Evolutionary conservation across 1,140 invertebrate species (phyloP).

Genomic region (Scaptomyza pallida): DNA sequence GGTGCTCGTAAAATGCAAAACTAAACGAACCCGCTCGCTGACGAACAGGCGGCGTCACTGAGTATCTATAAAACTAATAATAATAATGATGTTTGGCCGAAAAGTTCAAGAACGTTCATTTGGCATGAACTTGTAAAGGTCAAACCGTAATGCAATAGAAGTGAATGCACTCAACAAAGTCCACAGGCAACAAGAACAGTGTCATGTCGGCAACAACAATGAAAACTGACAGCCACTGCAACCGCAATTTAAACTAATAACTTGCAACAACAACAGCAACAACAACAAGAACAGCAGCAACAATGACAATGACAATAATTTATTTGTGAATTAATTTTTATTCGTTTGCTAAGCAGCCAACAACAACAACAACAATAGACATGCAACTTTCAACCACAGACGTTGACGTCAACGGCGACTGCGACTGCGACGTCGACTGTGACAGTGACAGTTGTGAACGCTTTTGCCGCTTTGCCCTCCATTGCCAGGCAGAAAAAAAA

Average conservation of each 20-base stretch:
- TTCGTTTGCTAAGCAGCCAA: constrained; percentile 63
- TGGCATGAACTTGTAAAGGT: constrained; percentile 72
- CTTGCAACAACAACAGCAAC: constrained; percentile 50
- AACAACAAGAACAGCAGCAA: constrained; percentile 19
- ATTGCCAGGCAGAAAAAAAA: constrained; percentile 43
- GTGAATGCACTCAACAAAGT: constrained; percentile 61
- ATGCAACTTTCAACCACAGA: constrained; percentile 62
- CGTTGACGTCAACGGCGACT: constrained; percentile 37
- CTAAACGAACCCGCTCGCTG: constrained; percentile 19
- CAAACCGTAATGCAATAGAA: constrained; percentile 68
- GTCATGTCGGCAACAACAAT: constrained; percentile 60
- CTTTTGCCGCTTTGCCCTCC: constrained; percentile 62
- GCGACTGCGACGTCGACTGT: constrained; percentile 64
- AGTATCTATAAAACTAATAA: neutral
- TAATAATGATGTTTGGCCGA: constrained; percentile 15
- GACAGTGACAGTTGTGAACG: constrained; percentile 70
- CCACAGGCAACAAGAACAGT: constrained; percentile 6
- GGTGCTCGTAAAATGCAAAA: constrained; percentile 14
- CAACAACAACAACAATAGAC: constrained; percentile 14
- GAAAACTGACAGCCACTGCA: constrained; percentile 58
- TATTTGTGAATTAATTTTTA: constrained; percentile 80
- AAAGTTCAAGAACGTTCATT: constrained; percentile 74
- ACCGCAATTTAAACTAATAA: constrained; percentile 80
- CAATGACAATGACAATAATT: constrained; percentile 79
- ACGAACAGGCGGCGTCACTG: constrained; percentile 8